These are phyloP conservation scores for Herminia tarsipennalis DNA, from an alignment of 2,888 invertebrate species.

Conservation along the genomic window DNA sequence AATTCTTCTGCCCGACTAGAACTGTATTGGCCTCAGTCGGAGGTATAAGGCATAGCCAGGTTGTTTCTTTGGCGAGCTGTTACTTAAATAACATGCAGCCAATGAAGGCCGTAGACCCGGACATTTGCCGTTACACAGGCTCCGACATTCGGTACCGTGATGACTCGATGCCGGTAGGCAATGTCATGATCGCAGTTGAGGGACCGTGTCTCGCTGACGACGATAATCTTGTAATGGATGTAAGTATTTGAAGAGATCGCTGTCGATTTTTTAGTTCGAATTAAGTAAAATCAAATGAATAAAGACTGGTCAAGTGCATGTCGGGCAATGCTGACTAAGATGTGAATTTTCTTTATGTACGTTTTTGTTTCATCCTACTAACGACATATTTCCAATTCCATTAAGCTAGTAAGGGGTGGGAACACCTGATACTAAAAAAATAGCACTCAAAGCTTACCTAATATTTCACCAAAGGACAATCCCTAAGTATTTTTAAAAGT, in stretches of 20 bases:
- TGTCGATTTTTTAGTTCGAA: too few relatives aligned
- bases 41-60: conserved; percentile 93
- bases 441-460: too few relatives aligned
- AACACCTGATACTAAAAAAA: too few relatives aligned
- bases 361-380: neutral
- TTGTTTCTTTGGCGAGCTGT: conserved; percentile 90
- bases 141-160: conserved; percentile 95
- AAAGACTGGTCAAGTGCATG: too few relatives aligned
- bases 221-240: conserved; percentile 96
- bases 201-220: conserved; percentile 95
- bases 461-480: too few relatives aligned
- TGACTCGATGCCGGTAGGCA: conserved; percentile 94
- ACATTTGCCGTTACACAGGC: conserved; percentile 92
- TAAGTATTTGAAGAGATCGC: conserved; percentile 68
- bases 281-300: neutral
- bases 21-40: conserved; percentile 97
- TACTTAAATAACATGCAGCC: conserved; percentile 88
- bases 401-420: too few relatives aligned
- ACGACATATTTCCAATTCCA: too few relatives aligned
- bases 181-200: conserved; percentile 96
- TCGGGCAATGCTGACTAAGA: too few relatives aligned
- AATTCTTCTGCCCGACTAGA: conserved; percentile 94
- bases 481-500: too few relatives aligned
- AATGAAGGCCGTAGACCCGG: conserved; percentile 78
- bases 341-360: neutral